A percentile compares a stretch with the other conserved stretches of the same genome.
Evolutionary conservation across 2,888 invertebrate species (phyloP).

Genomic region (Pandemis corylana): DNA sequence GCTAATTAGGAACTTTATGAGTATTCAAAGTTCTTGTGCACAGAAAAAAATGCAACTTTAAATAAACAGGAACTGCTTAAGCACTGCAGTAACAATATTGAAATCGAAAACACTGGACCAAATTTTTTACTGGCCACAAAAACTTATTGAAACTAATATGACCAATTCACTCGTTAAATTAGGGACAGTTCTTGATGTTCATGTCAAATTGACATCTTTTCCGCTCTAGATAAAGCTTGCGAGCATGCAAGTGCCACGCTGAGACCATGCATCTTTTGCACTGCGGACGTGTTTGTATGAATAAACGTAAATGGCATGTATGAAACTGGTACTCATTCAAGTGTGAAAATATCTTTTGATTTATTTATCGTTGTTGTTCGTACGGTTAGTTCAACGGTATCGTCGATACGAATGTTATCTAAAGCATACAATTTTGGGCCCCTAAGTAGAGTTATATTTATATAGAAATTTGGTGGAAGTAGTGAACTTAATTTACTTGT

Average conservation of each 20-base stretch:
- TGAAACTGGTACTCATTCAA: background rate
- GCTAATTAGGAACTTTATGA: no score
- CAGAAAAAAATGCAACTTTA: background rate
- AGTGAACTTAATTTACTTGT: no score
- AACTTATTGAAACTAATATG: constrained; percentile 32
- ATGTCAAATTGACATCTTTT: constrained; percentile 36
- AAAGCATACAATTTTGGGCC: no score
- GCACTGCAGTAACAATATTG: background rate
- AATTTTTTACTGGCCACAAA: constrained; percentile 14
- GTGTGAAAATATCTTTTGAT: no score
- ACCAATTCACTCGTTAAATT: constrained; percentile 35
- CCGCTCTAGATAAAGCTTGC: constrained; percentile 33
- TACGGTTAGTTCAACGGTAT: no score
- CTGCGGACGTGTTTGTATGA: background rate
- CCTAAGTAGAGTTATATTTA: no score
- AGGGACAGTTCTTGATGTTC: constrained; percentile 30
- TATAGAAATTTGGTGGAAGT: no score
- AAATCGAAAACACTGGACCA: background rate
- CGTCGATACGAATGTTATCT: no score
- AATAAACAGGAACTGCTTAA: background rate
- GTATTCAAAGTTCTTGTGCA: background rate
- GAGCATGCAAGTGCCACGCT: constrained; percentile 24
- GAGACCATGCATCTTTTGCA: background rate
- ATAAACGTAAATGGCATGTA: background rate
- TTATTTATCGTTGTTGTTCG: no score